Base-by-base conservation (phyloP, 2,113 vertebrate species). In the Thunnus thynnus region DNA sequence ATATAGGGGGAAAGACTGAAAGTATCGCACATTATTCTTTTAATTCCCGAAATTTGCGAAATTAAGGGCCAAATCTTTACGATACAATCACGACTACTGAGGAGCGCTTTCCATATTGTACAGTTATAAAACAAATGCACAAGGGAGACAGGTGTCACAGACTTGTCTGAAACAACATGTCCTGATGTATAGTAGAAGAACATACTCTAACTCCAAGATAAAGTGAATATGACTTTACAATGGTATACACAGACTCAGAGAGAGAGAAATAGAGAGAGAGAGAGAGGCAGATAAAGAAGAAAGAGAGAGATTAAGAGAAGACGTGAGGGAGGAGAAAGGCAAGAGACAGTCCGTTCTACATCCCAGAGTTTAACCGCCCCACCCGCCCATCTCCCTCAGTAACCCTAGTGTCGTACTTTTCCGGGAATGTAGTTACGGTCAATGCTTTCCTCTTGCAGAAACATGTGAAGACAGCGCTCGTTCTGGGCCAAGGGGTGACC, bases 391-490 rank as follows among this genome's bases (percentile, higher is more conserved):
- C 68, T 85, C 84, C 80, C 74, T 63, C 54, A 89, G 80, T 90
- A 90, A 91, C 94, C 94, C 97, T 94, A 99, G 93, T 97, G 97
- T 93, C 98, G 96, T 96, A 99, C 98, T 97, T 99, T 99, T 95
- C 98, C 97, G 20, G 98, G 98, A 95, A 99, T 96, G 88, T 99
- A 99, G 96, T 99, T 99, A 88, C 97, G 97, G 95, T 99, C 98
- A 74, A 99, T 99, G 92, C 95, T 94, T 92, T 99, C 98, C 67
- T 99, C 98, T 92, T 99, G 98, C 94, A 99, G 96, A 92, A 99
- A 99, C 98, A 99, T 99, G 91, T 99, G 98, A 95, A 99, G 97
- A 95, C 98, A 99, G 93, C 98, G 98, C 94, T 99, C 98, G 0
- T 99, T 99, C 95, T 99, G 98, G 94, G 98, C 98, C 96, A 99